Conservation (phyloP, 2,888 invertebrate genomes). For the Synergus itoensis region DNA sequence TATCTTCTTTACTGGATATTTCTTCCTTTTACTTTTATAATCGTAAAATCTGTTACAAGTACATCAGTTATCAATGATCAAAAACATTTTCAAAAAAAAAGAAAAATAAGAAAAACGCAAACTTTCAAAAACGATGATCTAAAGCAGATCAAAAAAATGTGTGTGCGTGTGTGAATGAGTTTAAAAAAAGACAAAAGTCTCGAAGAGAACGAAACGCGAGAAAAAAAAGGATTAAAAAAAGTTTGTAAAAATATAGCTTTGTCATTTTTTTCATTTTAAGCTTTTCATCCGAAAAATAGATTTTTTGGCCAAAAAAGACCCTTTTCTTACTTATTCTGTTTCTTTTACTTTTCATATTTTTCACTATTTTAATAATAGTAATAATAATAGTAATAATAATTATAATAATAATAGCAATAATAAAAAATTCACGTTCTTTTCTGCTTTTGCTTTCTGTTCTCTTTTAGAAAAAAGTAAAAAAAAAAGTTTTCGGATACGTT, state of each 20-base stretch:
- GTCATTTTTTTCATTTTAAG: slow-evolving; percentile 57
- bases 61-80: slow-evolving; percentile 50
- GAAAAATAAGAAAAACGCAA: slow-evolving; percentile 48
- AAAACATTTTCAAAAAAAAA: slow-evolving; percentile 44
- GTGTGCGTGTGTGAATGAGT: slow-evolving; percentile 28
- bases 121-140: slow-evolving; percentile 40
- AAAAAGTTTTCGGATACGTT: slow-evolving; percentile 32
- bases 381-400: neutral
- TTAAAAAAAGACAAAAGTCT: slow-evolving; percentile 42
- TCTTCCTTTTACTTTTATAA: slow-evolving; percentile 52
- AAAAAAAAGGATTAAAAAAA: slow-evolving; percentile 48
- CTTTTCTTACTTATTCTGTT: slow-evolving; percentile 29
- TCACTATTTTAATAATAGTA: slow-evolving; percentile 50
- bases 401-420: slow-evolving; percentile 42
- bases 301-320: slow-evolving; percentile 56
- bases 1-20: slow-evolving; percentile 61
- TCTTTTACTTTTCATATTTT: slow-evolving; percentile 41
- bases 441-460: slow-evolving; percentile 13
- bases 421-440: slow-evolving; percentile 3
- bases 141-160: slow-evolving; percentile 34
- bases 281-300: slow-evolving; percentile 64
- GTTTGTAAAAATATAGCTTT: slow-evolving; percentile 73
- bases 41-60: slow-evolving; percentile 50
- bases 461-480: neutral
- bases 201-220: slow-evolving; percentile 57